Percentiles rank a stretch among this genome's conserved stretches.
These are phyloP conservation scores for Gopherus evgoodei DNA, from an alignment of 2,113 vertebrate species.

Conservation along the genomic window DNA sequence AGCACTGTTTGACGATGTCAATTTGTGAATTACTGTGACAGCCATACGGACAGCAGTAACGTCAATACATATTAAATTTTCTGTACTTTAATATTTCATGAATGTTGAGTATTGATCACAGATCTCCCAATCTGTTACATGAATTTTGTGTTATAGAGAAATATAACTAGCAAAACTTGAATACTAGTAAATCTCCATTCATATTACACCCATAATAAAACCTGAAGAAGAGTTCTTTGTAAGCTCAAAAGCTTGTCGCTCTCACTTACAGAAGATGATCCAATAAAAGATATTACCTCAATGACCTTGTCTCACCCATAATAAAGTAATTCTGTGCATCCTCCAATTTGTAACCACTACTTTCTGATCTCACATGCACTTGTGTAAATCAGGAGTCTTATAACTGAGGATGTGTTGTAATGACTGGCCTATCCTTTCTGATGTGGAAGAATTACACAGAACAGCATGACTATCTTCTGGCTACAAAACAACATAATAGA, in stretches of 20 bases:
- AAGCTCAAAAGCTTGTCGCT: not conserved
- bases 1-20: not conserved
- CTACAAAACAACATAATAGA: not conserved
- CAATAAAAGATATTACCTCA: not conserved
- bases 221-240: not conserved
- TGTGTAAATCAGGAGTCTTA: not conserved
- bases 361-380: not conserved
- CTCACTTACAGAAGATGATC: not conserved
- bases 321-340: not conserved
- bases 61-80: not conserved
- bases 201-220: not conserved
- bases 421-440: not conserved
- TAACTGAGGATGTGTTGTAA: not conserved
- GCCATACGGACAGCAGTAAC: not conserved
- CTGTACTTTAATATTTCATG: not conserved
- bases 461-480: not conserved
- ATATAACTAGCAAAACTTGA: not conserved
- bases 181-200: not conserved
- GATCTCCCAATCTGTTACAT: not conserved
- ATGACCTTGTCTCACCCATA: not conserved
- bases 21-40: not conserved
- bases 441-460: not conserved
- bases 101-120: not conserved
- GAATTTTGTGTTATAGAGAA: not conserved
- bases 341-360: not conserved